These are phyloP conservation scores for Tenebrio molitor DNA, from an alignment of 1,140 invertebrate genomes.

Conservation along the genomic window DNA sequence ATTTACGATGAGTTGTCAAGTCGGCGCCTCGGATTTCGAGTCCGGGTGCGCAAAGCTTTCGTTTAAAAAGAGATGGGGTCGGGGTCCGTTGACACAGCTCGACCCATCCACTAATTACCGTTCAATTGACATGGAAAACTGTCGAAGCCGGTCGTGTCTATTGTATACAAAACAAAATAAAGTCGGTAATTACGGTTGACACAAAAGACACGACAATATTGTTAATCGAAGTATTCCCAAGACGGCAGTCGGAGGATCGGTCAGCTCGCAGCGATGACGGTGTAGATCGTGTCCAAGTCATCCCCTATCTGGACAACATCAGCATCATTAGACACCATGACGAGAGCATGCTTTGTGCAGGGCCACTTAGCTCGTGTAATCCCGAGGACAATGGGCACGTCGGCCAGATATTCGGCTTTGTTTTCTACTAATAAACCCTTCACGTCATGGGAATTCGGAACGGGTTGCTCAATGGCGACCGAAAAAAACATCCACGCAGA, in stretches of 20 bases:
- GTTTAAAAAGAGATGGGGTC: no score
- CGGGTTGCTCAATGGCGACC: conserved; percentile 8
- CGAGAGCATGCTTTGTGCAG: conserved; percentile 56
- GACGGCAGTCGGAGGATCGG: conserved; percentile 29
- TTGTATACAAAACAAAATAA: conserved; percentile 42
- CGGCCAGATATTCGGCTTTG: conserved; percentile 49
- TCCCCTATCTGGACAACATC: conserved; percentile 55
- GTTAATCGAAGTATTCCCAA: conserved; percentile 49
- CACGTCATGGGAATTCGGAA: conserved; percentile 42
- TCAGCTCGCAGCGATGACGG: conserved; percentile 48
- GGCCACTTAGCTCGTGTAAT: conserved; percentile 60
- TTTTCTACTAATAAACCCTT: conserved; percentile 54
- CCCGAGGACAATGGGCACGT: conserved; percentile 56
- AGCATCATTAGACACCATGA: conserved; percentile 60
- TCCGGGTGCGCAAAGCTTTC: no score
- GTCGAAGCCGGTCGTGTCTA: conserved; percentile 16
- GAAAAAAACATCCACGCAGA: no score
- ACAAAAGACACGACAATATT: conserved; percentile 48
- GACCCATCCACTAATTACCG: conserved; percentile 28
- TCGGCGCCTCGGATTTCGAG: no score
- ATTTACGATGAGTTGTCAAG: conserved; percentile 14
- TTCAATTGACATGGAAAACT: conserved; percentile 27
- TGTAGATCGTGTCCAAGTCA: conserved; percentile 55
- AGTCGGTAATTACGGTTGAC: conserved; percentile 45
- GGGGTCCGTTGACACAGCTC: no score